These are phyloP conservation scores for Conopomorpha cramerella DNA, from an alignment of 1,140 invertebrate genomes.

Conservation along the genomic window DNA sequence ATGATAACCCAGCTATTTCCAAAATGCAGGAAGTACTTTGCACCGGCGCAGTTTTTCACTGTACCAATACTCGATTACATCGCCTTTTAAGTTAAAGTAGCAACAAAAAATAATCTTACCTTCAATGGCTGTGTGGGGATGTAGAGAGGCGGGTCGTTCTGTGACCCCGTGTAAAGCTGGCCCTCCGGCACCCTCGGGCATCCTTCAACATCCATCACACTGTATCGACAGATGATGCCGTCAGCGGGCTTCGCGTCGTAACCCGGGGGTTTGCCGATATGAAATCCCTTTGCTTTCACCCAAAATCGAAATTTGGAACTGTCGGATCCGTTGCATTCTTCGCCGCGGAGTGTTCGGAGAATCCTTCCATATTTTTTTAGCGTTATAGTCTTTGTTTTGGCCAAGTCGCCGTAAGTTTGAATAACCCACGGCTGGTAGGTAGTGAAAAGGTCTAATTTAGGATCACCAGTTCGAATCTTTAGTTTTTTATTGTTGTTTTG, in stretches of 20 bases:
- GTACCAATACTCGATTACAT: too few species aligned
- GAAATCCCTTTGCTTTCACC: constrained; percentile 94
- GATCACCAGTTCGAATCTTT: constrained; percentile 63
- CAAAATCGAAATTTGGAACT: constrained; percentile 95
- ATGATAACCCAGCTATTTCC: too few species aligned
- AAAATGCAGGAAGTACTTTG: too few species aligned
- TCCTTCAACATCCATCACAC: constrained; percentile 62
- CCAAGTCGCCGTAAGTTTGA: constrained; percentile 90
- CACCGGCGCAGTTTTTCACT: too few species aligned
- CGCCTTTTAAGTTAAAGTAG: too few species aligned
- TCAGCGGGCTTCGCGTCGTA: constrained; percentile 71
- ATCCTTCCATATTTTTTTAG: constrained; percentile 89
- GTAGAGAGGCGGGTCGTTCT: constrained; percentile 72
- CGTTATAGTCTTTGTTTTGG: constrained; percentile 95
- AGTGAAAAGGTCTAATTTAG: constrained; percentile 67
- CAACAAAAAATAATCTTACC: constrained; percentile 40
- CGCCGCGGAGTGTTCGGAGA: constrained; percentile 83
- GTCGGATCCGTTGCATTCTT: constrained; percentile 86
- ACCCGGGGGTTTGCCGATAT: constrained; percentile 72
- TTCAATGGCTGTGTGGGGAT: constrained; percentile 70
- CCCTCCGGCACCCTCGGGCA: constrained; percentile 48
- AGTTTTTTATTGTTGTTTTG: constrained; percentile 62
- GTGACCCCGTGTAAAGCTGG: constrained; percentile 62
- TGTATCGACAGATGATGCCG: constrained; percentile 69
- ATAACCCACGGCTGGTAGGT: constrained; percentile 89